Percentiles rank a stretch among this genome's conserved stretches.
Evolutionary conservation across 1,140 invertebrate species (phyloP).

Genomic region (Ctenoplectra terminalis): DNA sequence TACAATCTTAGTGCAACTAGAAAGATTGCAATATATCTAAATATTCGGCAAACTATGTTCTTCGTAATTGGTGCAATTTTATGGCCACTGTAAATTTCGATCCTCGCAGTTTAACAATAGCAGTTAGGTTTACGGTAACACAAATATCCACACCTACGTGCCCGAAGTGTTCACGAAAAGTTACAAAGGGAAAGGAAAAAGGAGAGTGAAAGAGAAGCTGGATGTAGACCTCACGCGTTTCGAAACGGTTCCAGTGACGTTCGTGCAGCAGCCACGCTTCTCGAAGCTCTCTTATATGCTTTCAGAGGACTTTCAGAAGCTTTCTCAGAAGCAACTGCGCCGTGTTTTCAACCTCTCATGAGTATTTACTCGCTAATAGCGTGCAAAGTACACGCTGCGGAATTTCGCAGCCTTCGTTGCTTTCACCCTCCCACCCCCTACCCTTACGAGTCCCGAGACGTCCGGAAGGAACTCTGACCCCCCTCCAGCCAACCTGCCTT

Average conservation of each 20-base stretch:
- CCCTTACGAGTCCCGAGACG: too few relatives aligned
- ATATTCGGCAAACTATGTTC: too few relatives aligned
- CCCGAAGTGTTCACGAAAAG: background rate
- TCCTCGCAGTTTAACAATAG: background rate
- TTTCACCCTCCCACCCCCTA: background rate
- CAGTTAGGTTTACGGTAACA: background rate
- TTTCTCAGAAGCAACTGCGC: slow-evolving; percentile 35
- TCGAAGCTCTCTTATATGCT: slow-evolving; percentile 37
- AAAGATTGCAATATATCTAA: too few relatives aligned
- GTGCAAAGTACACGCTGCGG: slow-evolving; percentile 46
- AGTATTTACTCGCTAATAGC: slow-evolving; percentile 57
- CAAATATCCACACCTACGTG: background rate
- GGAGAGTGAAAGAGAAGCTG: background rate
- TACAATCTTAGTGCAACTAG: too few relatives aligned
- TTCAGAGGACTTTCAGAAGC: slow-evolving; percentile 52
- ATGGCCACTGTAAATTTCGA: background rate
- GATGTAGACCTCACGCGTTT: background rate
- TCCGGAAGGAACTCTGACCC: slow-evolving; percentile 31
- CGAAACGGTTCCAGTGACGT: background rate
- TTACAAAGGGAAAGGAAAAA: too few relatives aligned
- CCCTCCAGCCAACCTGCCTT: slow-evolving; percentile 1
- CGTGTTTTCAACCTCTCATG: slow-evolving; percentile 34
- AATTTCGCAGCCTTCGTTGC: slow-evolving; percentile 48
- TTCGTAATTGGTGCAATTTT: too few relatives aligned
- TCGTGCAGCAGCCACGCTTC: background rate